Evolutionary conservation across 2,797 vertebrate species (phyloP).

Genomic region (Eulemur rubriventer): DNA sequence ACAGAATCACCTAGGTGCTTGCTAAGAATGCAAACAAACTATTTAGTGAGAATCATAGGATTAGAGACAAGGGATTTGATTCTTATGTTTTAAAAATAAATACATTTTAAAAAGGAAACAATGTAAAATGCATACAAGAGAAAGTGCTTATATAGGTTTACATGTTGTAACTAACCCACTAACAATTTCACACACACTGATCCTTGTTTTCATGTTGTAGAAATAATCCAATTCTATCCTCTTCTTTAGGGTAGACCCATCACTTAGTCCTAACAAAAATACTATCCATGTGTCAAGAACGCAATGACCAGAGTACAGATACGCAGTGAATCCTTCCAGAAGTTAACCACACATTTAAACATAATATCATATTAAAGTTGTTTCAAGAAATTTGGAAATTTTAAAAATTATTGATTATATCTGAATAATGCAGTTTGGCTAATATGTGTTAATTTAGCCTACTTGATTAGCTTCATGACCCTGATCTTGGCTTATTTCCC

Average conservation of each 20-base stretch:
- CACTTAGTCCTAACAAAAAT: neutral
- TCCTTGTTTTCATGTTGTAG: neutral
- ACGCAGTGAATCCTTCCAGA: neutral
- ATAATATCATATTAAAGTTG: neutral
- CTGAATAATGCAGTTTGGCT: conserved; percentile 1
- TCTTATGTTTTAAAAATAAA: neutral
- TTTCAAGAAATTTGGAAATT: neutral
- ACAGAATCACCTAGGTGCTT: neutral
- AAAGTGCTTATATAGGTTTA: neutral
- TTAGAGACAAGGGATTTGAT: neutral
- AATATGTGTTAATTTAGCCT: neutral
- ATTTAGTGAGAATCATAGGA: neutral
- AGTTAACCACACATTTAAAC: neutral
- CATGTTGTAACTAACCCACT: neutral
- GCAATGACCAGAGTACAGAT: neutral
- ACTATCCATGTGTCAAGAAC: neutral
- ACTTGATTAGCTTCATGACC: neutral
- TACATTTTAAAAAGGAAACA: neutral
- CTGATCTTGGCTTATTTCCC: neutral
- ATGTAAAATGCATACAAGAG: neutral
- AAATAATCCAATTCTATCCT: neutral
- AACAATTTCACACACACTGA: neutral
- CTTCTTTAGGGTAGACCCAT: neutral
- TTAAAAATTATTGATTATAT: neutral
- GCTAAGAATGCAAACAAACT: neutral